These are phyloP conservation scores for Escarpia spicata DNA, from an alignment of 2,888 invertebrate genomes.

Conservation along the genomic window DNA sequence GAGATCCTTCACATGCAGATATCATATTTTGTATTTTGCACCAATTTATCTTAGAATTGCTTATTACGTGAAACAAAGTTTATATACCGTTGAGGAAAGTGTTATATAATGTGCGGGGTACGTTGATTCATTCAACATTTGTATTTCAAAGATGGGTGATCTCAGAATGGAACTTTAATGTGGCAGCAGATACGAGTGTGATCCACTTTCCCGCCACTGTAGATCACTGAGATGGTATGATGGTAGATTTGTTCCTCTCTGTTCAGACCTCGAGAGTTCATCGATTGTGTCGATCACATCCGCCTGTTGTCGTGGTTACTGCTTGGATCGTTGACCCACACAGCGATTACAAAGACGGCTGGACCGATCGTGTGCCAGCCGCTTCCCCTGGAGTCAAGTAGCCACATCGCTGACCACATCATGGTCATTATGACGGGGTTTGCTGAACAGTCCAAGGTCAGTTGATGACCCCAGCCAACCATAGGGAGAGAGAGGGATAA, in stretches of 20 bases:
- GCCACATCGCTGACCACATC: conserved; percentile 96
- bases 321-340: conserved; percentile 86
- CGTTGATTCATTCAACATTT: too few relatives aligned
- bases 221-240: background rate
- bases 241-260: background rate
- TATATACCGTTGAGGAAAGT: too few relatives aligned
- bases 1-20: too few relatives aligned
- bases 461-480: conserved; percentile 24
- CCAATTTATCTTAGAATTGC: too few relatives aligned
- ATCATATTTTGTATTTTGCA: too few relatives aligned
- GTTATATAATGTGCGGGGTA: too few relatives aligned
- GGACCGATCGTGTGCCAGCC: conserved; percentile 74
- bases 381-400: conserved; percentile 94
- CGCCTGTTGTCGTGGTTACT: conserved; percentile 94
- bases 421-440: conserved; percentile 96
- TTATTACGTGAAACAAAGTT: too few relatives aligned
- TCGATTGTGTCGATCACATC: conserved; percentile 92
- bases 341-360: conserved; percentile 73
- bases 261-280: conserved; percentile 86
- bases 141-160: too few relatives aligned
- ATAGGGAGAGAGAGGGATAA: background rate
- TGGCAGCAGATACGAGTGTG: background rate
- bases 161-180: too few relatives aligned
- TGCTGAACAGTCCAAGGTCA: conserved; percentile 88
- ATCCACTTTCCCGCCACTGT: background rate